Conservation (phyloP, 2,113 vertebrate genomes). For the Labeo rohita region DNA sequence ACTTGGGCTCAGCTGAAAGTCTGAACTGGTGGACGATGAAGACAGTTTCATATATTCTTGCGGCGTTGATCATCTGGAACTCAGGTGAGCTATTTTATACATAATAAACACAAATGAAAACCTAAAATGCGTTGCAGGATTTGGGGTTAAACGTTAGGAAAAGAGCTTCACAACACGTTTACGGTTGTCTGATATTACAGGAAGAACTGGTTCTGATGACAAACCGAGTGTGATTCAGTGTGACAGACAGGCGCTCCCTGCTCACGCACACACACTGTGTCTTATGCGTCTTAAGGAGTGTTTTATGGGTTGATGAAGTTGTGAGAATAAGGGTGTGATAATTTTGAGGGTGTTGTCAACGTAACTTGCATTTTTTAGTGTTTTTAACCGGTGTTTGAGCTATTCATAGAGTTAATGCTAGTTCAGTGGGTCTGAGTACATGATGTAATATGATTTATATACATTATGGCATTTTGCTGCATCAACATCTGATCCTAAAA, state of each 20-base stretch:
- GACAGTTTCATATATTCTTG: constrained; percentile 37
- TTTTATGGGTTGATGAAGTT: constrained; percentile 1
- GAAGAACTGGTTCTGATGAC: constrained; percentile 75
- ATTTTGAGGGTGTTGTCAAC: not conserved
- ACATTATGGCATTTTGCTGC: not conserved
- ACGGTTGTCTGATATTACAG: constrained; percentile 65
- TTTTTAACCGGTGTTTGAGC: not conserved
- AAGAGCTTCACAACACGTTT: constrained; percentile 56
- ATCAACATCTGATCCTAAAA: not conserved
- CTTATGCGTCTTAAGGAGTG: not conserved
- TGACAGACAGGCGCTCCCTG: constrained; percentile 47
- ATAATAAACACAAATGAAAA: not conserved
- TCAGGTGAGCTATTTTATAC: not conserved
- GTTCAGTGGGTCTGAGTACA: not conserved
- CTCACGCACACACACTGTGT: not conserved
- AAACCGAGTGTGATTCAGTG: constrained; percentile 50
- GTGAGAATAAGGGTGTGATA: constrained; percentile 28
- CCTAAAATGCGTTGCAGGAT: constrained; percentile 22
- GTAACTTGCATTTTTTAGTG: not conserved
- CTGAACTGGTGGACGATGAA: constrained; percentile 40
- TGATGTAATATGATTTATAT: not conserved
- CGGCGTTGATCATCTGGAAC: constrained; percentile 32
- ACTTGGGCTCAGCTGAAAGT: constrained; percentile 25
- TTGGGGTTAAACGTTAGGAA: not conserved
- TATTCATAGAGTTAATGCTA: not conserved